A percentile compares a stretch with the other conserved stretches of the same genome.
Evolutionary conservation across 2,888 invertebrate genomes (phyloP).

Genomic region (Hypena proboscidalis): DNA sequence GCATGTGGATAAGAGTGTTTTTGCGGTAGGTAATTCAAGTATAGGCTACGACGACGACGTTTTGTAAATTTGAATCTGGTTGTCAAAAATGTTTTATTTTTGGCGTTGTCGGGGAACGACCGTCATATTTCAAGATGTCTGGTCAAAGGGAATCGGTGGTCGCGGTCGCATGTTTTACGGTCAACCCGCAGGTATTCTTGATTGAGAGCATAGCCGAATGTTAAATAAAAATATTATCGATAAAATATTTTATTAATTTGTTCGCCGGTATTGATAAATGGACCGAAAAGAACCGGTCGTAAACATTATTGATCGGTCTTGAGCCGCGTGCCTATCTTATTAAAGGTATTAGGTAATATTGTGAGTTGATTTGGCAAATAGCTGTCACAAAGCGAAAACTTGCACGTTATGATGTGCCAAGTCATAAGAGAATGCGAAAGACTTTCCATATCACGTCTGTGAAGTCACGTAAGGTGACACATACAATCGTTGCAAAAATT

Average conservation of each 20-base stretch:
- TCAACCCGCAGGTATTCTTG: constrained; percentile 47
- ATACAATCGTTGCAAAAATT: constrained; percentile 20
- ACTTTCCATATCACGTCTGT: constrained; percentile 29
- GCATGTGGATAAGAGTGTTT: constrained; percentile 50
- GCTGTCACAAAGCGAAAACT: not conserved
- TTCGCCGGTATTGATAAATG: constrained; percentile 27
- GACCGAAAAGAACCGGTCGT: constrained; percentile 7
- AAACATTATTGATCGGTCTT: not conserved
- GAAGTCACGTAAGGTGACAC: constrained; percentile 31
- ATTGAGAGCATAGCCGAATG: constrained; percentile 39
- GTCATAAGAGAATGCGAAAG: constrained; percentile 23
- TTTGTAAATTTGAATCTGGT: constrained; percentile 48
- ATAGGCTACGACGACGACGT: constrained; percentile 20
- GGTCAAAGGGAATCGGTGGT: constrained; percentile 64
- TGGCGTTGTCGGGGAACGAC: constrained; percentile 54
- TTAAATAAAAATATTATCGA: constrained; percentile 35
- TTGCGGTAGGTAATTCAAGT: constrained; percentile 48
- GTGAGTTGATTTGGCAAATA: not conserved
- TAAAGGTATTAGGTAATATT: too few relatives aligned
- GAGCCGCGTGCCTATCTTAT: not conserved
- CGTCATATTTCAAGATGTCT: constrained; percentile 73
- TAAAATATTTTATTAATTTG: constrained; percentile 33
- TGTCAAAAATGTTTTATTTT: constrained; percentile 66
- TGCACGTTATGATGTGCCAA: constrained; percentile 7
- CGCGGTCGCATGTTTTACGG: constrained; percentile 50